Evolutionary conservation across 1,140 invertebrate genomes (phyloP).

Genomic region (Mycetomoellerius zeteki): DNA sequence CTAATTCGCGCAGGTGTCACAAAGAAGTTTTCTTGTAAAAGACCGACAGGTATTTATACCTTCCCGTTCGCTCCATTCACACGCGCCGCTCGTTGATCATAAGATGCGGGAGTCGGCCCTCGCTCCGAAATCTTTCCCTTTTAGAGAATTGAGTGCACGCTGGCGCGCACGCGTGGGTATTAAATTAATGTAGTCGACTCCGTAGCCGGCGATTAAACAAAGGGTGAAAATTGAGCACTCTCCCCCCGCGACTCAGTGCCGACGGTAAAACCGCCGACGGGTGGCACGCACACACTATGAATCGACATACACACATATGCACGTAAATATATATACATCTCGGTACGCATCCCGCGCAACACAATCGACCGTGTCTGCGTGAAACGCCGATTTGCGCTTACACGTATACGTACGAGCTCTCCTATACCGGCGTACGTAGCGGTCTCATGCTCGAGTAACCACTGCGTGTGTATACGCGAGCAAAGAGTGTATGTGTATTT

Average conservation of each 20-base stretch:
- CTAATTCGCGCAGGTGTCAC: constrained; percentile 43
- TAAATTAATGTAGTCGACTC: constrained; percentile 86
- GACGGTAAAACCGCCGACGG: constrained; percentile 33
- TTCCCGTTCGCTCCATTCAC: neutral
- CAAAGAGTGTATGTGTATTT: neutral
- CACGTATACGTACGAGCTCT: neutral
- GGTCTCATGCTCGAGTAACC: constrained; percentile 56
- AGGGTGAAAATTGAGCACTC: constrained; percentile 85
- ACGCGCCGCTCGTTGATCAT: constrained; percentile 35
- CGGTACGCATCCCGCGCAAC: constrained; percentile 64
- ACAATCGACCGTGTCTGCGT: constrained; percentile 53
- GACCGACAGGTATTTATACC: constrained; percentile 23
- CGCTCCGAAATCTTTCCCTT: constrained; percentile 30
- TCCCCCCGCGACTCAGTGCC: constrained; percentile 48
- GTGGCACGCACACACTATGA: constrained; percentile 31
- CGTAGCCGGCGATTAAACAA: constrained; percentile 84
- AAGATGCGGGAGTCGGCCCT: constrained; percentile 53
- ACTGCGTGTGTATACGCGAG: neutral
- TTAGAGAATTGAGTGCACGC: constrained; percentile 23
- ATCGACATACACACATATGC: neutral
- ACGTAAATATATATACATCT: neutral
- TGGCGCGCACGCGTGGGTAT: constrained; percentile 79
- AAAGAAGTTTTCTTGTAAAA: neutral
- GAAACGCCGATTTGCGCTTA: constrained; percentile 53
- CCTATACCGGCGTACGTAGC: neutral